Evolutionary conservation across 2,797 vertebrate species (phyloP).

Genomic region (Epinephelus awoara): DNA sequence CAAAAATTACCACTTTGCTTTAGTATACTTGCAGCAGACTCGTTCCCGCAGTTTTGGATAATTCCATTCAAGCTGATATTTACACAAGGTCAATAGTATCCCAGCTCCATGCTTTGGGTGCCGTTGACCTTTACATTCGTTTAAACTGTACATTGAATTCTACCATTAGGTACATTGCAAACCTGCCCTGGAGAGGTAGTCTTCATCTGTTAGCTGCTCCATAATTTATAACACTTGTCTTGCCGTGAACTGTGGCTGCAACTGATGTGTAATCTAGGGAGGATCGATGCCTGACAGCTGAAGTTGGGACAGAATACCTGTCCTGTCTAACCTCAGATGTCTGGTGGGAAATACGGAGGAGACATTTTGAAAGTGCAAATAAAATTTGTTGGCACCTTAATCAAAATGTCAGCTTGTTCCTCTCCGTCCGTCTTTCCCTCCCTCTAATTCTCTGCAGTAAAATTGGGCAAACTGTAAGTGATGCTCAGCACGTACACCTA

Average conservation of each 20-base stretch:
- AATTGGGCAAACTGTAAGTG: constrained; percentile 7
- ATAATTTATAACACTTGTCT: constrained; percentile 79
- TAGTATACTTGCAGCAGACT: constrained; percentile 12
- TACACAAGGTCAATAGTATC: constrained; percentile 59
- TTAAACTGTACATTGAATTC: constrained; percentile 68
- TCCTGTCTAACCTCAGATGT: constrained; percentile 71
- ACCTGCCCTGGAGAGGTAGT: constrained; percentile 66
- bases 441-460: constrained; percentile 40
- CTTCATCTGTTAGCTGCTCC: constrained; percentile 64
- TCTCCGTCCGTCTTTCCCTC: constrained; percentile 15
- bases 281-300: constrained; percentile 80
- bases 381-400: constrained; percentile 80
- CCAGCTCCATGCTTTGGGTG: constrained; percentile 38
- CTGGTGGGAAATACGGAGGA: constrained; percentile 79
- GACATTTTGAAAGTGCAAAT: constrained; percentile 75
- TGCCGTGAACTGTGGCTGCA: constrained; percentile 47
- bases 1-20: constrained; percentile 23
- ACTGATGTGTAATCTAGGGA: constrained; percentile 78
- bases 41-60: constrained; percentile 45
- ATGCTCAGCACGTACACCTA: constrained; percentile 19
- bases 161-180: constrained; percentile 58
- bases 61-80: constrained; percentile 70
- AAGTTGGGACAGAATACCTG: constrained; percentile 69
- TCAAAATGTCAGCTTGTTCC: constrained; percentile 82
- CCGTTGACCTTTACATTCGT: constrained; percentile 70